phyloP scores from a whole-genome alignment of 2,797 vertebrate genomes.

The Salarias fasciatus region DNA sequence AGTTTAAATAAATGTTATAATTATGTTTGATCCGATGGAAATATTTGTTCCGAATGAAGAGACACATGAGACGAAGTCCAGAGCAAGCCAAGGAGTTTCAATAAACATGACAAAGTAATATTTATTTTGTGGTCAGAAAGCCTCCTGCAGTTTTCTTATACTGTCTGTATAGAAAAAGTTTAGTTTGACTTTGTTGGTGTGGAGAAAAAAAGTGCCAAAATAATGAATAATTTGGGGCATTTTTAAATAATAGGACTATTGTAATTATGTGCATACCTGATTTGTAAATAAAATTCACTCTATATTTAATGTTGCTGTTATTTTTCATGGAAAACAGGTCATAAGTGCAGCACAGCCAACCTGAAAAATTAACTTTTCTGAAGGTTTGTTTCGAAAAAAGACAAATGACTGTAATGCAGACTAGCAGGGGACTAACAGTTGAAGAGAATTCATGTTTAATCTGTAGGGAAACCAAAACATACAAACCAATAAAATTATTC shows the following conservation, averaged over 20 bases:
- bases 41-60: conserved; percentile 7
- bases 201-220: conserved; percentile 17
- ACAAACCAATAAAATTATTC: too few species aligned
- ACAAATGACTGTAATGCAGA: too few species aligned
- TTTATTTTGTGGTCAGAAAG: conserved; percentile 27
- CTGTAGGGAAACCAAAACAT: too few species aligned
- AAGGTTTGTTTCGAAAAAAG: too few species aligned
- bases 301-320: background rate
- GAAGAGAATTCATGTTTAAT: too few species aligned
- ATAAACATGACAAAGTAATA: conserved; percentile 13
- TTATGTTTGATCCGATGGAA: conserved; percentile 1
- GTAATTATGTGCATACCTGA: conserved; percentile 18
- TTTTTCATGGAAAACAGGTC: background rate
- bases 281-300: conserved; percentile 53
- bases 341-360: too few species aligned
- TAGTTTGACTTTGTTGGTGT: conserved; percentile 10
- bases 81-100: conserved; percentile 12
- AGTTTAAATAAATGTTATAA: conserved; percentile 10
- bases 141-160: conserved; percentile 5
- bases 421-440: too few species aligned
- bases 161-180: conserved; percentile 17
- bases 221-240: background rate
- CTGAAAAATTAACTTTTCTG: too few species aligned
- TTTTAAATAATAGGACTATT: conserved; percentile 19
- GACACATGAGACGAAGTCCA: background rate